Percentiles rank a stretch among this genome's conserved stretches.
Conservation (phyloP, 2,888 invertebrate species). For the Acrobasis suavella region DNA sequence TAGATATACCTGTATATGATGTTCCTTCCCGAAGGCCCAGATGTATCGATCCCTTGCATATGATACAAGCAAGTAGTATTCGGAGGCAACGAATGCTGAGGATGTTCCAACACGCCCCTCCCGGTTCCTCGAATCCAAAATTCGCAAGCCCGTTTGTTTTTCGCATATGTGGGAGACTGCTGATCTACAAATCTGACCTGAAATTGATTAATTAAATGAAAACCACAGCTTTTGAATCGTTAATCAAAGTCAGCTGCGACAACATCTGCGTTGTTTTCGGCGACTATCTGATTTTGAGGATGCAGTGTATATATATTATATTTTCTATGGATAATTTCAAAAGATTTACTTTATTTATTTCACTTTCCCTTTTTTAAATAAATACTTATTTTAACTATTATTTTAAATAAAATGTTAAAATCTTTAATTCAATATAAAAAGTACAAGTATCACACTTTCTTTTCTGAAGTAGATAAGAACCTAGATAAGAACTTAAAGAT, state of each 20-base stretch:
- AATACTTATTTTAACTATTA: too few species aligned
- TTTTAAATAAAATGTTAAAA: too few species aligned
- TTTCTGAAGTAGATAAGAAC: too few species aligned
- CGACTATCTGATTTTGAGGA: conserved; percentile 13
- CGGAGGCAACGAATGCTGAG: conserved; percentile 91
- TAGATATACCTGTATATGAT: conserved; percentile 67
- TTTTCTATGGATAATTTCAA: too few species aligned
- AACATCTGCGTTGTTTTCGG: conserved; percentile 33
- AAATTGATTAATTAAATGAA: conserved; percentile 58
- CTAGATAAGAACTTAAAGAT: too few species aligned
- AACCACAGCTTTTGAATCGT: conserved; percentile 42
- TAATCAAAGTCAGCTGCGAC: conserved; percentile 36
- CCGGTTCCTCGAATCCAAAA: conserved; percentile 92
- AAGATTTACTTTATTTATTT: too few species aligned
- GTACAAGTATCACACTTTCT: too few species aligned
- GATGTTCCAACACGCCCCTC: conserved; percentile 91
- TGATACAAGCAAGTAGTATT: conserved; percentile 95
- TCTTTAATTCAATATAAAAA: too few species aligned
- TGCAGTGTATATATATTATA: not conserved
- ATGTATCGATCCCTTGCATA: conserved; percentile 85
- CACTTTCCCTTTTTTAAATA: too few species aligned
- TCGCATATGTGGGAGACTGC: conserved; percentile 91
- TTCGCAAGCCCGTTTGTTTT: conserved; percentile 92
- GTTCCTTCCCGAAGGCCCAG: conserved; percentile 81
- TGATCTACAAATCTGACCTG: conserved; percentile 93